Percentiles rank a stretch among this genome's conserved stretches.
Conservation (phyloP, 2,888 invertebrate species). For the Helobdella robusta region DNA sequence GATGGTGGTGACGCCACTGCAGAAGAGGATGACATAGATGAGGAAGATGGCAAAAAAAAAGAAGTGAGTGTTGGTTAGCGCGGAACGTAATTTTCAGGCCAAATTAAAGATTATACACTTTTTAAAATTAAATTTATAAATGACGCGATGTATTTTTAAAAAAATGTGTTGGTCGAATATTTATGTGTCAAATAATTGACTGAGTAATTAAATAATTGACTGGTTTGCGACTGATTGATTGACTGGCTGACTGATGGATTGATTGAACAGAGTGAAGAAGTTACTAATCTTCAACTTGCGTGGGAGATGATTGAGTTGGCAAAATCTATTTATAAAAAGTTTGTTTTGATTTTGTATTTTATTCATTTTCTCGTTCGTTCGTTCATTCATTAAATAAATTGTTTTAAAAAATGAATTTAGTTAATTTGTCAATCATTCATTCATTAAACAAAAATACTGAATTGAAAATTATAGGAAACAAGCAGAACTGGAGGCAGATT, state of each 20-base stretch:
- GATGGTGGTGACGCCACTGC: conserved; percentile 16
- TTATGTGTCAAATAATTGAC: too few species aligned
- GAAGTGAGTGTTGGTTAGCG: conserved; percentile 25
- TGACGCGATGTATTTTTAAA: too few species aligned
- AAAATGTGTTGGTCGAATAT: too few species aligned
- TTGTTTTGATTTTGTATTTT: conserved; percentile 15
- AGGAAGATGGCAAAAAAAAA: conserved; percentile 20
- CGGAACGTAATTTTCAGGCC: conserved; percentile 1
- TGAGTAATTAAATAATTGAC: too few species aligned
- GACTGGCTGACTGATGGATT: too few species aligned
- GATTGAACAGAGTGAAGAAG: conserved; percentile 38
- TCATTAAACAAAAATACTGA: too few species aligned
- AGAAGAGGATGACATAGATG: conserved; percentile 15
- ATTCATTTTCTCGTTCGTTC: not conserved
- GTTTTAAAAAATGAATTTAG: not conserved
- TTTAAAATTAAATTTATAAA: too few species aligned
- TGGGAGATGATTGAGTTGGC: conserved; percentile 90
- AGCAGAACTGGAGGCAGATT: not conserved
- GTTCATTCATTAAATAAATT: not conserved
- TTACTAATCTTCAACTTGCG: conserved; percentile 66
- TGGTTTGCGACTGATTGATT: too few species aligned
- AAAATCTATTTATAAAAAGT: conserved; percentile 61
- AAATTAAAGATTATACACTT: too few species aligned
- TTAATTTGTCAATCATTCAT: too few species aligned
- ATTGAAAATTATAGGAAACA: not conserved